Evolutionary conservation across 2,113 vertebrate genomes (phyloP).

Genomic region (Pteropus alecto): DNA sequence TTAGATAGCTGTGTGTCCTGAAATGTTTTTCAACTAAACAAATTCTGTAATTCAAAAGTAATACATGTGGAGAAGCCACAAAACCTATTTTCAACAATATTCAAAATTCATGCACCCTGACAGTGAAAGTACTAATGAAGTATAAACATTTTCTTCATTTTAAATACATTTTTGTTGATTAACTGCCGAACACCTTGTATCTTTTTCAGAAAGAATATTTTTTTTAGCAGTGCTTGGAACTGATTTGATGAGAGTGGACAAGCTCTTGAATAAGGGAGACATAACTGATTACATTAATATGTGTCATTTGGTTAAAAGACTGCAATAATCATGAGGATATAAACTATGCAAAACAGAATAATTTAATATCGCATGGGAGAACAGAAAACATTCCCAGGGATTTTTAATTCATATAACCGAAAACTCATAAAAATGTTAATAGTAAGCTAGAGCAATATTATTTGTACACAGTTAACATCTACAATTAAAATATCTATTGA

Average conservation of each 20-base stretch:
- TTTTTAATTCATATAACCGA: constrained; percentile 57
- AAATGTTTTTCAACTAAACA: not conserved
- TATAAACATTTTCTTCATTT: not conserved
- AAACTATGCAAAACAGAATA: constrained; percentile 58
- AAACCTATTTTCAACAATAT: not conserved
- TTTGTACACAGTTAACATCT: constrained; percentile 51
- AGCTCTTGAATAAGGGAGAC: not conserved
- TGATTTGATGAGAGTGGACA: not conserved
- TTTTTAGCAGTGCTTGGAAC: not conserved
- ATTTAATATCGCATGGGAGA: constrained; percentile 46
- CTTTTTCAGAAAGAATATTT: not conserved
- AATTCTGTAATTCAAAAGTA: not conserved
- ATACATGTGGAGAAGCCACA: not conserved
- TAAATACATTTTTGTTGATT: not conserved
- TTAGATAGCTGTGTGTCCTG: not conserved
- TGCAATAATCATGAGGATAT: not conserved
- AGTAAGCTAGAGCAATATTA: constrained; percentile 16
- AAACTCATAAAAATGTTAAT: constrained; percentile 12
- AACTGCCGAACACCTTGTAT: not conserved
- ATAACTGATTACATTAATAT: constrained; percentile 16
- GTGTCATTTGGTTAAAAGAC: constrained; percentile 53
- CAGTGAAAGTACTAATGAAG: not conserved
- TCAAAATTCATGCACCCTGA: not conserved
- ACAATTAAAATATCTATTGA: constrained; percentile 39
- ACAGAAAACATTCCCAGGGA: constrained; percentile 40